phyloP scores from a whole-genome alignment of 2,113 vertebrate genomes.

The Arothron firmamentum region DNA sequence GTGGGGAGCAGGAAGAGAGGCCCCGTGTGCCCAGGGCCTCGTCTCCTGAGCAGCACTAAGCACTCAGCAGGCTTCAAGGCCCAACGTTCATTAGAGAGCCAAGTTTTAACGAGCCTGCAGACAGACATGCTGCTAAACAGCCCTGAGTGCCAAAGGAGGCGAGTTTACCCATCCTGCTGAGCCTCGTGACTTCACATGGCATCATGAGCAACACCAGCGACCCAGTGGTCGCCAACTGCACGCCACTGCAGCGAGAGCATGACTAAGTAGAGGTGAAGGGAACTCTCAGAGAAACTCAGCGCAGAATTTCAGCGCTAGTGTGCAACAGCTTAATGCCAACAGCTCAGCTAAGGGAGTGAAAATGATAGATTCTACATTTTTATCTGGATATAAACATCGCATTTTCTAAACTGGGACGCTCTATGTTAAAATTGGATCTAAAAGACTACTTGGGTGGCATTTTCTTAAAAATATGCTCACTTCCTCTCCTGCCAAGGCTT shows the following conservation, averaged over 20 bases:
- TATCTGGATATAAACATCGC: too few relatives aligned
- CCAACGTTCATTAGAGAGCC: conserved; percentile 69
- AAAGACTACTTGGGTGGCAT: background rate
- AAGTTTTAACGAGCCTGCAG: conserved; percentile 73
- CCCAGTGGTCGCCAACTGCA: conserved; percentile 22
- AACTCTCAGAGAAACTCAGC: too few relatives aligned
- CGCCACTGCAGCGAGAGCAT: background rate
- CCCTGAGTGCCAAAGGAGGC: conserved; percentile 63
- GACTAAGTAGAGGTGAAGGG: too few relatives aligned
- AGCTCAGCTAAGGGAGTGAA: conserved; percentile 20
- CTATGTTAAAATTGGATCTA: too few relatives aligned
- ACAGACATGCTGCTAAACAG: conserved; percentile 70
- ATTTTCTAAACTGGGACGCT: too few relatives aligned
- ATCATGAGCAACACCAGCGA: conserved; percentile 26
- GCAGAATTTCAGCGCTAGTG: background rate
- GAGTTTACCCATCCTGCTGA: conserved; percentile 58
- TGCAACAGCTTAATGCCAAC: background rate
- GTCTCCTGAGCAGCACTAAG: conserved; percentile 62
- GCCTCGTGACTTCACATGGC: conserved; percentile 58
- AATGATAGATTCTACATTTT: background rate
- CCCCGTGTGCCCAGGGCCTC: conserved; percentile 53
- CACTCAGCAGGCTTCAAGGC: conserved; percentile 71
- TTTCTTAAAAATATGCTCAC: background rate
- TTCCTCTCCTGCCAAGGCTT: conserved; percentile 4
- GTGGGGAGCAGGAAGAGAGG: conserved; percentile 71